Conservation (phyloP, 1,140 invertebrate species). For the Brachionus plicatilis region DNA sequence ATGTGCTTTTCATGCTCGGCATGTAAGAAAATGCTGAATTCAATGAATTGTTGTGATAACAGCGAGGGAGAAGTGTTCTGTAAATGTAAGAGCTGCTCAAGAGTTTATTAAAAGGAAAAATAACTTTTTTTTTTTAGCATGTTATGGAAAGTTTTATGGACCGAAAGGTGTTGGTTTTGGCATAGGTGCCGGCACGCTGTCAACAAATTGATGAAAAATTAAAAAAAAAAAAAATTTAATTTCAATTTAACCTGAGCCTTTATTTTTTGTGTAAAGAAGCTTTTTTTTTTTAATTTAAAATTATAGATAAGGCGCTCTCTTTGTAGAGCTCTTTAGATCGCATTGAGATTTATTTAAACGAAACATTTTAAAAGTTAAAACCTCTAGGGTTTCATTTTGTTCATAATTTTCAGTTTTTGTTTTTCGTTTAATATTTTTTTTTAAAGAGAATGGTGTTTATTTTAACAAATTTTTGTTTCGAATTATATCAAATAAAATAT, state of each 20-base stretch:
- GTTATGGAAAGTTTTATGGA: conserved; percentile 84
- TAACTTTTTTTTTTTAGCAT: conserved; percentile 51
- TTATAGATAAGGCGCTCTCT: neutral
- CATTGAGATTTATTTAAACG: neutral
- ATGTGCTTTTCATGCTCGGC: conserved; percentile 13
- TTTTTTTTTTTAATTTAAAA: neutral
- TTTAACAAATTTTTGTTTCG: neutral
- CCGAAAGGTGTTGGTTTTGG: conserved; percentile 94
- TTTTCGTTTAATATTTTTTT: neutral
- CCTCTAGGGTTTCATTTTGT: neutral
- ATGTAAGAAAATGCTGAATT: conserved; percentile 33
- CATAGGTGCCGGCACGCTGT: conserved; percentile 36
- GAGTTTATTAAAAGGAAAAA: neutral
- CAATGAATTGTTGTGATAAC: conserved; percentile 37
- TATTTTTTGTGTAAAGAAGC: neutral
- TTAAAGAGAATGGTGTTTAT: neutral
- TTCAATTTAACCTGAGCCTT: neutral
- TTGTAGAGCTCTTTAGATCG: neutral
- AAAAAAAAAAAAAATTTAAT: neutral
- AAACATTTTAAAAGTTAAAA: neutral
- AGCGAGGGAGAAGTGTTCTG: conserved; percentile 36
- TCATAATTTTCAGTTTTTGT: neutral
- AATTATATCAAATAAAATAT: neutral
- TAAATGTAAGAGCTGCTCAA: neutral
- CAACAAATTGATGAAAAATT: neutral